Base-by-base conservation (phyloP, 2,797 vertebrate species). In the Sebastes nivosus region DNA sequence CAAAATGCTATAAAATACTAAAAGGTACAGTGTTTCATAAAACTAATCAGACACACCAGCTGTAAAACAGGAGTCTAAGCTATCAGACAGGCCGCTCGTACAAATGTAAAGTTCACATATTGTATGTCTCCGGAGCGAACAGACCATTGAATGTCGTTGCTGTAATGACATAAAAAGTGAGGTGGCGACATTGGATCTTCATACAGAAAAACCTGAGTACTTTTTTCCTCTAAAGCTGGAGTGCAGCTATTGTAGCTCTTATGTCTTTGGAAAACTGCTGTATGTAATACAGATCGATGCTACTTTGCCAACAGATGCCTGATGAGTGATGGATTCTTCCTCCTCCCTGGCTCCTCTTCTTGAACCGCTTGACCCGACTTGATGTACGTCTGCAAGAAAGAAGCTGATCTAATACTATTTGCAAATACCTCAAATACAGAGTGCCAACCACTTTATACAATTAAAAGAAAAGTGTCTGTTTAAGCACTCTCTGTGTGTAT, bases 11-110 rank as follows among this genome's bases (percentile, higher is more conserved):
- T 77, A 36, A 66, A 79, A 89, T 80, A 72, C 82, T 71, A 38
- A 84, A 90, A 77, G 50, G 73, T 92, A 92, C 94, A 95, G 92
- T 92, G 91, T 91, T 87, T 88, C 42, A 52, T 74, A 76, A 88
- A 87, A 88, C 75, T 27, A 82, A 84, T 67, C 32, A 81, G 89
- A 70, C 83, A 80, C 57, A 80, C 32, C 7, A 32, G 65, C 72
- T 84, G 75, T 30, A 77, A 89, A 71, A 83, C 25, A 69, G 46
- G 24, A 77, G 58, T 83, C 13, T 65, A 75, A 75, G 20, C 65
- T 76, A 50, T 74, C 14, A 77, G 75, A 80, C 76, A 77, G 60
- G 80, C 50, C 63, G 55, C 72, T 79, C 13, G 67, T 71, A 79
- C 77, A 74, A 80, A 80, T 25, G 52, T n/a, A 69, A 65, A 87